These are phyloP conservation scores for Drymonia ruficornis DNA, from an alignment of 2,888 invertebrate species.

Conservation along the genomic window DNA sequence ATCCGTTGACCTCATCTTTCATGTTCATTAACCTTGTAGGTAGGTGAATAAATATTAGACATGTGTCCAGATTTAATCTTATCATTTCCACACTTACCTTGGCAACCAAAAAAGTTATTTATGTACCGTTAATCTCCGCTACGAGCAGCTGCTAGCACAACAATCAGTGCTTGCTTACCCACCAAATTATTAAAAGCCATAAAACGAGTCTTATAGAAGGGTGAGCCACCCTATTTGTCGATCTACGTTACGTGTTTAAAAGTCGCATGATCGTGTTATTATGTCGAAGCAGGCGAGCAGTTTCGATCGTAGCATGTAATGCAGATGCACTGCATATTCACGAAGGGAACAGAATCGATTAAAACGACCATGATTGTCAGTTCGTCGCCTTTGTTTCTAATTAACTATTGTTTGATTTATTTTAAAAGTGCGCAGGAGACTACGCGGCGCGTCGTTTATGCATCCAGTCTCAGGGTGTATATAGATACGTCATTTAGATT, in stretches of 20 bases:
- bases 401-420: not conserved
- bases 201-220: slow-evolving; percentile 80
- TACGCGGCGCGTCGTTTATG: too few species aligned
- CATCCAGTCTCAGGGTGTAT: not conserved
- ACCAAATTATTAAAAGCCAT: slow-evolving; percentile 83
- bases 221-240: slow-evolving; percentile 77
- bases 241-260: slow-evolving; percentile 72
- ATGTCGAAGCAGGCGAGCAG: slow-evolving; percentile 69
- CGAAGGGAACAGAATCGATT: not conserved
- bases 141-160: slow-evolving; percentile 74
- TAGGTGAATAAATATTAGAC: slow-evolving; percentile 36
- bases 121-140: slow-evolving; percentile 62
- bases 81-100: slow-evolving; percentile 56
- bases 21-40: slow-evolving; percentile 20
- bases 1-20: slow-evolving; percentile 8
- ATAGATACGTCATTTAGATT: slow-evolving; percentile 16
- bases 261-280: slow-evolving; percentile 74
- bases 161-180: slow-evolving; percentile 81
- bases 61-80: slow-evolving; percentile 44
- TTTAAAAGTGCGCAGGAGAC: too few species aligned
- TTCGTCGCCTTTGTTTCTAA: not conserved
- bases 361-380: not conserved
- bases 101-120: slow-evolving; percentile 40
- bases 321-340: not conserved
- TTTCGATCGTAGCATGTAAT: slow-evolving; percentile 52